Percentiles rank a stretch among this genome's conserved stretches.
These are phyloP conservation scores for zebrafish (Danio rerio) DNA, from an alignment of 2,113 vertebrate genomes.

Conservation along the genomic window GRCz12tu NC_133186.1:43590001-43590500, in stretches of 20 bases:
- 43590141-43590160: neutral
- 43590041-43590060: conserved; percentile 1
- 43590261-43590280: too few species aligned
- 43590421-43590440: neutral
- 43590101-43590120: conserved; percentile 6
- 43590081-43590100: neutral
- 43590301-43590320: neutral
- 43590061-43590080: neutral
- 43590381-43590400: neutral
- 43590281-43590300: neutral
- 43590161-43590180: neutral
- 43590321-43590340: neutral
- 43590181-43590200: neutral
- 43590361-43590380: too few species aligned
- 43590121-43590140: neutral
- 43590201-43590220: neutral
- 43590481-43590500: neutral
- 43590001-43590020: too few species aligned
- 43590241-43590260: too few species aligned
- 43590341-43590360: neutral
- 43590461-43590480: neutral
- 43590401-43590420: neutral
- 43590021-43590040: too few species aligned
- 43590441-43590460: neutral
- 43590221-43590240: neutral